phyloP scores from a whole-genome alignment of 2,888 invertebrate species.

The Cancer borealis region DNA sequence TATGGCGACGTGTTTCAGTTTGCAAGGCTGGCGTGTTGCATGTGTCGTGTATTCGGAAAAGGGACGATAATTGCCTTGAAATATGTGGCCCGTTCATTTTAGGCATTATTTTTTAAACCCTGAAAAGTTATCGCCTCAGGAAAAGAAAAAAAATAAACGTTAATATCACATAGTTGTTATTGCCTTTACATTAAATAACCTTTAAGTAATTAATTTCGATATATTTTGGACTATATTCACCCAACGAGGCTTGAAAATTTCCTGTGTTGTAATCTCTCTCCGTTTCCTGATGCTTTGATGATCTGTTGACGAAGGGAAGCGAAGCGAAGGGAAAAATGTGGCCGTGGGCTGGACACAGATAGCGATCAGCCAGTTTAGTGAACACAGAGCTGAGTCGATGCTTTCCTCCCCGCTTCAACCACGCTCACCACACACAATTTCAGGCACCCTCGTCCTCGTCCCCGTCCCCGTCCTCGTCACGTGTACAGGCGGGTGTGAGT shows the following conservation, averaged over 20 bases:
- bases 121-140: neutral
- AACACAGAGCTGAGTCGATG: neutral
- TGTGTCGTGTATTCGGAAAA: neutral
- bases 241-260: neutral
- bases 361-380: neutral
- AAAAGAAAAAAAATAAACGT: neutral
- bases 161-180: neutral
- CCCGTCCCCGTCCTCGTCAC: neutral
- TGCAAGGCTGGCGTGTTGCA: neutral
- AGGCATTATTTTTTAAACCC: neutral
- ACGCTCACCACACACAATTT: neutral
- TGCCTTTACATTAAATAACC: neutral
- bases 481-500: neutral
- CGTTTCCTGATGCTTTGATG: neutral
- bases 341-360: neutral
- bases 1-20: neutral
- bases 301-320: neutral
- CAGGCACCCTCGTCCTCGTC: neutral
- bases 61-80: slow-evolving; percentile 10
- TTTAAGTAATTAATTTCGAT: neutral
- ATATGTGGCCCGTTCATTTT: neutral
- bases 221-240: neutral
- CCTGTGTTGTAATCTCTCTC: neutral
- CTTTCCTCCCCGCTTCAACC: neutral
- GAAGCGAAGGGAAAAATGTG: neutral